These are phyloP conservation scores for Nymphalis c-album DNA, from an alignment of 2,888 invertebrate genomes.

Conservation along the genomic window DNA sequence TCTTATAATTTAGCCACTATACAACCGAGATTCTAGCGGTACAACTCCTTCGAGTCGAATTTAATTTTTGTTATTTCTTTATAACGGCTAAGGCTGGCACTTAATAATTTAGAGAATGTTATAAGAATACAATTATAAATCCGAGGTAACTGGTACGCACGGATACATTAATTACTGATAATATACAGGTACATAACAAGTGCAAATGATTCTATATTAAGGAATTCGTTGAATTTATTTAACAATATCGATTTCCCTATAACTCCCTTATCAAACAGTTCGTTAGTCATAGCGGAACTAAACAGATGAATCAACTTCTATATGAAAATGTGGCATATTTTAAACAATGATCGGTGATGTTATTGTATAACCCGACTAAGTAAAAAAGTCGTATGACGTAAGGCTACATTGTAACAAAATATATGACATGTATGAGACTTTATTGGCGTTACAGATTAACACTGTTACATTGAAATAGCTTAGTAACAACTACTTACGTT, in stretches of 20 bases:
- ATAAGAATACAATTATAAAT: no score
- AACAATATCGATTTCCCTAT: slow-evolving; percentile 41
- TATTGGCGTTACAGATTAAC: neutral
- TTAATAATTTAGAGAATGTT: no score
- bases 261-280: slow-evolving; percentile 47
- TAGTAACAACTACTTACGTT: slow-evolving; percentile 28
- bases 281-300: slow-evolving; percentile 50
- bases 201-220: slow-evolving; percentile 42
- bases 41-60: no score
- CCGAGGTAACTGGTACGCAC: neutral
- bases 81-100: no score
- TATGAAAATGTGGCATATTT: slow-evolving; percentile 17
- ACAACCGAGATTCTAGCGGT: no score
- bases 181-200: slow-evolving; percentile 9
- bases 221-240: slow-evolving; percentile 44
- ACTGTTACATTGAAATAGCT: neutral
- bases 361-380: no score
- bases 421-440: slow-evolving; percentile 1
- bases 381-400: slow-evolving; percentile 20
- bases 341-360: slow-evolving; percentile 1
- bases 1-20: no score
- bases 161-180: neutral
- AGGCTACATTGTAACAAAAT: slow-evolving; percentile 6
- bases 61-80: no score
- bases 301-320: slow-evolving; percentile 51